Conservation (phyloP, 2,797 vertebrate genomes). For the Simalia tracyae region DNA sequence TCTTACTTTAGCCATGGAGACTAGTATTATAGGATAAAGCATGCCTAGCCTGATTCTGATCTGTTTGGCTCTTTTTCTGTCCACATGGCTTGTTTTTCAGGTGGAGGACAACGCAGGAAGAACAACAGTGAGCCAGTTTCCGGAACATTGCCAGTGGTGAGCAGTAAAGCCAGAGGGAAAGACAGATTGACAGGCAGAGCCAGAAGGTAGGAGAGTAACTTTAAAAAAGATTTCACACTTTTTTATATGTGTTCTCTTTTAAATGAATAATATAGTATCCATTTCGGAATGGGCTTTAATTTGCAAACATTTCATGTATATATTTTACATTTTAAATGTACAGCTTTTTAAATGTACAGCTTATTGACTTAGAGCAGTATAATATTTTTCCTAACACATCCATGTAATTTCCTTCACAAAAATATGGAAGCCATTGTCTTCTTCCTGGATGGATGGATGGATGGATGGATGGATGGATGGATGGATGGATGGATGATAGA, state of each 20-base stretch:
- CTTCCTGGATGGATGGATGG: not conserved
- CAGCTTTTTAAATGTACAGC: not conserved
- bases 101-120: constrained; percentile 73
- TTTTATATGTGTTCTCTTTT: constrained; percentile 19
- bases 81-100: constrained; percentile 69
- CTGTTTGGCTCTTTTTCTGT: not conserved
- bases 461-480: not conserved
- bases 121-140: constrained; percentile 72
- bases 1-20: not conserved
- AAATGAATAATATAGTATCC: not conserved
- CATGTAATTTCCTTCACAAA: not conserved
- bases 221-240: not conserved
- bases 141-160: constrained; percentile 74
- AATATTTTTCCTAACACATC: not conserved
- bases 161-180: constrained; percentile 91
- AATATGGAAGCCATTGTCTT: not conserved
- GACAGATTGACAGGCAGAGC: constrained; percentile 95
- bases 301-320: not conserved
- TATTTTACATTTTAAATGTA: not conserved
- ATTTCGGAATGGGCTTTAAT: not conserved
- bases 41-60: not conserved
- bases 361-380: not conserved
- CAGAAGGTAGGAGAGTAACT: constrained; percentile 78
- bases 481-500: not conserved
- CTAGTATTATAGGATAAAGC: not conserved